Evolutionary conservation across 92 coral and sea anemone genomes (phyloP), one percentile per base, ranked within the genome.

Genomic region (Virgularia gustaviana): DNA sequence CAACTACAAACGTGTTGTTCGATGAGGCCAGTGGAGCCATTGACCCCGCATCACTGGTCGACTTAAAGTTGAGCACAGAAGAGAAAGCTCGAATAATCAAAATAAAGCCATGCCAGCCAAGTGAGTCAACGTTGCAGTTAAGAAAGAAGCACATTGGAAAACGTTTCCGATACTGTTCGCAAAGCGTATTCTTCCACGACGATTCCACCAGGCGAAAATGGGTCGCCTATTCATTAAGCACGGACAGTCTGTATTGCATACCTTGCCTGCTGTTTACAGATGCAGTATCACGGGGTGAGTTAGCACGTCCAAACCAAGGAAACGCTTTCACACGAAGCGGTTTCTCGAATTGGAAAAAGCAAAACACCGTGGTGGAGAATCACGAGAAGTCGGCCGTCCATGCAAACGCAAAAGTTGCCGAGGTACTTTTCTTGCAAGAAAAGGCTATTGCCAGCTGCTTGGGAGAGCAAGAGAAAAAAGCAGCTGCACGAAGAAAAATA

Each of bases 401-500:
- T 27, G 55, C 55, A 47, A 47, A 47, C 23, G 55, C 55, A 4
- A 47, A 47, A 47, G 6, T 47, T 47, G 55, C 55, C 16, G 55
- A 47, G 55, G 55, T 47, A 27, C 55, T 47, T 47, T 47, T 47
- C 55, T 13, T 47, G 55, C 55, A 47, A 47, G 55, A 47, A 27
- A 47, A 47, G 23, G 23, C 55, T 13, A 47, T 47, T 2, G n/a
- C 55, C 2, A 16, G 22, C 16, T 47, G 55, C n/a, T 3, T 47
- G 55, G 55, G 23, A 9, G 22, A 47, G 2, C 55, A 47, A 47
- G 55, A 47, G 23, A 19, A 47, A 2, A 27, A 55, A 5, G 62
- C 20, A 55, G 62, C 62, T n/a, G 62, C 62, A 55, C 62, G 62
- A 24, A 55, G 32, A 55, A 55, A 55, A 33, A 4, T 24, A 15